phyloP scores from a whole-genome alignment of 2,888 invertebrate species.

The Ichneumoninae sp. region DNA sequence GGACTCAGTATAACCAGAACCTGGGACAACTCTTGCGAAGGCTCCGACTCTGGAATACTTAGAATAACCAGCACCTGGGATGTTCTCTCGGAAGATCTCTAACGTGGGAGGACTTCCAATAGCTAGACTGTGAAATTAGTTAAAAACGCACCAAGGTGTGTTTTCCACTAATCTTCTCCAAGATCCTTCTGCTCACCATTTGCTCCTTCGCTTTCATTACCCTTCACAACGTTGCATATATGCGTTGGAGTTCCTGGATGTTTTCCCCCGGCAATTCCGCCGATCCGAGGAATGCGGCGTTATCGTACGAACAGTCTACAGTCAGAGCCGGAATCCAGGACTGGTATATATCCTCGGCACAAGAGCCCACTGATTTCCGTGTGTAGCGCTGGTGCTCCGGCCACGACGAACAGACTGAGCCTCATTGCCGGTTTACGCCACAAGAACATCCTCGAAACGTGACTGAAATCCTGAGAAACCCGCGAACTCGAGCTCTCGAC shows the following conservation, averaged over 20 bases:
- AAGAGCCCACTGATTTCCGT: slow-evolving; percentile 35
- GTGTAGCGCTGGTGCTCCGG: slow-evolving; percentile 6
- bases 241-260: neutral
- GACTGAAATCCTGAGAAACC: slow-evolving; percentile 55
- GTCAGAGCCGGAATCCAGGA: neutral
- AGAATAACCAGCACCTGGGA: no score
- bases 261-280: neutral
- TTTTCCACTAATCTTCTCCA: neutral
- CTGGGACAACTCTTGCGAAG: no score
- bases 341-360: slow-evolving; percentile 12
- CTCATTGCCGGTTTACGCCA: slow-evolving; percentile 18
- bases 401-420: neutral
- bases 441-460: slow-evolving; percentile 60
- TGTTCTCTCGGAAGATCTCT: no score
- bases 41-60: no score
- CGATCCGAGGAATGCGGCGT: neutral
- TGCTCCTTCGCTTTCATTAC: neutral
- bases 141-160: neutral
- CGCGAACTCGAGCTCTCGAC: slow-evolving; percentile 10
- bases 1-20: no score
- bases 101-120: neutral
- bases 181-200: neutral
- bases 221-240: neutral
- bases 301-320: neutral
- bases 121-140: neutral